Evolutionary conservation across 2,113 vertebrate species (phyloP).

Genomic region (Mesocricetus auratus): DNA sequence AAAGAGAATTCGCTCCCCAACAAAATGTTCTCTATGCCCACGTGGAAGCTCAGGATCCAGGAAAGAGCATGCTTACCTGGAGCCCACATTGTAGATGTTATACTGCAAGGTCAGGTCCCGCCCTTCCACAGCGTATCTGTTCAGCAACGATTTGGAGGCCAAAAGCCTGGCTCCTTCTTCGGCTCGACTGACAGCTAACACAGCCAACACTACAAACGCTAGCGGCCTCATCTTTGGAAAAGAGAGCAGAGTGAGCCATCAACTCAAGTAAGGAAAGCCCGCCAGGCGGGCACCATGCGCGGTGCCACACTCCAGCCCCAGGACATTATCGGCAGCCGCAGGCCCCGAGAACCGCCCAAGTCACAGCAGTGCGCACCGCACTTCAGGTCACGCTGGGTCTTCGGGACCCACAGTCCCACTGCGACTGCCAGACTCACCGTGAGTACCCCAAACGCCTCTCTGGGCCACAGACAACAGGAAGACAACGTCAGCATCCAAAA

Average conservation of each 20-base stretch:
- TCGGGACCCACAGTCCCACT: background rate
- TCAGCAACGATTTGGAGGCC: conserved; percentile 95
- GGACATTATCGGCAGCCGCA: background rate
- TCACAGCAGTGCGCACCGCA: background rate
- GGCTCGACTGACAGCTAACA: conserved; percentile 77
- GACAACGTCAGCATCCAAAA: conserved; percentile 70
- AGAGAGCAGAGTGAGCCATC: rapidly evolving
- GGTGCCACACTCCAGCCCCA: background rate
- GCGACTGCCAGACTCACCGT: conserved; percentile 36
- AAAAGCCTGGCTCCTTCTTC: conserved; percentile 96
- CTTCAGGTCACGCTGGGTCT: no score
- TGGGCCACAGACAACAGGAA: conserved; percentile 22
- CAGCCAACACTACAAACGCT: conserved; percentile 80
- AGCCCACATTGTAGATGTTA: conserved; percentile 98
- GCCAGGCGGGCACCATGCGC: background rate
- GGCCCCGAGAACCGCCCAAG: background rate
- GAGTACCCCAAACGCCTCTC: background rate
- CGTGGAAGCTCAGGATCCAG: background rate
- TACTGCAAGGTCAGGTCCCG: conserved; percentile 97
- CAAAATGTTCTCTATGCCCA: background rate
- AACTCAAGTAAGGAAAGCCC: background rate
- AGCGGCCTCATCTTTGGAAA: conserved; percentile 87
- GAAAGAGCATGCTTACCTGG: conserved; percentile 88
- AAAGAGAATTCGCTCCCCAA: background rate
- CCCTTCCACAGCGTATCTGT: conserved; percentile 97